Percentiles rank a stretch among this genome's conserved stretches.
These are phyloP conservation scores for Turritopsis rubra DNA, from an alignment of 30 jellyfish, hydroid and myxozoan species.

Conservation along the genomic window DNA sequence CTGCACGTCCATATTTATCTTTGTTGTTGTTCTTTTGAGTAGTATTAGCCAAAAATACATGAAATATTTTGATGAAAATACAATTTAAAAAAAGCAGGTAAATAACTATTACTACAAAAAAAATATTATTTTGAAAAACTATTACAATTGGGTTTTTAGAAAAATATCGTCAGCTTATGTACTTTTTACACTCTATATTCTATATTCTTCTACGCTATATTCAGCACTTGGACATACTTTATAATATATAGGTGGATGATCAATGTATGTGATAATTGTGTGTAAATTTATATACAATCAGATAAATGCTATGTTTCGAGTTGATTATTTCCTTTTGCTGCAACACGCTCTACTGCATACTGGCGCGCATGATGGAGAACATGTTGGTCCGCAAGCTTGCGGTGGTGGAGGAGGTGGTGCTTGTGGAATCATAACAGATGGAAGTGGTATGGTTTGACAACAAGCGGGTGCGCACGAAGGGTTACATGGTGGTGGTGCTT, in stretches of 20 bases:
- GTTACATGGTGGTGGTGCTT: slow-evolving; percentile 72
- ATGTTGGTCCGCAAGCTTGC: slow-evolving; percentile 72
- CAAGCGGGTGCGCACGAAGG: slow-evolving; percentile 94
- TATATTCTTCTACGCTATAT: too few species aligned
- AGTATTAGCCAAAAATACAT: not conserved
- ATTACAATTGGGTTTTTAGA: too few species aligned
- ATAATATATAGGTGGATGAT: not conserved
- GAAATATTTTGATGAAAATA: not conserved
- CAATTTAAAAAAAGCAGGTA: not conserved
- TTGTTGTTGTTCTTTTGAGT: not conserved
- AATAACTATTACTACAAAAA: not conserved
- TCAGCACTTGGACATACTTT: too few species aligned
- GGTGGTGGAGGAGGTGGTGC: slow-evolving; percentile 95
- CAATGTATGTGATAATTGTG: not conserved
- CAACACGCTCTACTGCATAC: slow-evolving; percentile 94
- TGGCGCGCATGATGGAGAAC: slow-evolving; percentile 97
- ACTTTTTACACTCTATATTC: too few species aligned
- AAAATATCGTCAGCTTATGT: too few species aligned
- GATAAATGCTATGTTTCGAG: not conserved
- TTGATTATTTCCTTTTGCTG: slow-evolving; percentile 40
- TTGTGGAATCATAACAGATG: slow-evolving; percentile 59
- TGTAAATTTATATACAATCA: not conserved
- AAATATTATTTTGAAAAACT: too few species aligned
- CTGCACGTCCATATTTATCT: not conserved
- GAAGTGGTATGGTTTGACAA: slow-evolving; percentile 64